A percentile compares a stretch with the other conserved stretches of the same genome.
These are phyloP conservation scores for Drosophila fulvimacula DNA, from an alignment of 2,888 invertebrate species.

Conservation along the genomic window DNA sequence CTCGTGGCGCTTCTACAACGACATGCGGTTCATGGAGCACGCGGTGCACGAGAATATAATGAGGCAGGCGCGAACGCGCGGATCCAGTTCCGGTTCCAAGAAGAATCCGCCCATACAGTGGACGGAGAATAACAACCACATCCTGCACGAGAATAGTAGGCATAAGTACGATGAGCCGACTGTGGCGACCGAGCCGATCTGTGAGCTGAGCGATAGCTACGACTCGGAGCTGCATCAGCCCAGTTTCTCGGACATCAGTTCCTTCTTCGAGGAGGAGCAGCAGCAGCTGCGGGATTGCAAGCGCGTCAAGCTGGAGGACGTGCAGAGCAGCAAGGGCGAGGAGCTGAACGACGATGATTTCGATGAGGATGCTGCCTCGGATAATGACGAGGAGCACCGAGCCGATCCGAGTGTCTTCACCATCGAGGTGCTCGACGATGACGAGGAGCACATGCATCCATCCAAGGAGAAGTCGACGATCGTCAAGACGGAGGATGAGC, in stretches of 20 bases:
- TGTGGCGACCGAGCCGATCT: slow-evolving; percentile 63
- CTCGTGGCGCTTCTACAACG: slow-evolving; percentile 80
- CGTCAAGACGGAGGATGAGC: slow-evolving; percentile 52
- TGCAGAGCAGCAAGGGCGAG: slow-evolving; percentile 46
- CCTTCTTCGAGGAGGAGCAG: slow-evolving; percentile 73
- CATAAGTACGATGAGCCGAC: slow-evolving; percentile 58
- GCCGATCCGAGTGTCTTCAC: slow-evolving; percentile 64
- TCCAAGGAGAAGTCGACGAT: slow-evolving; percentile 34
- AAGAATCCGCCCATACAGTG: slow-evolving; percentile 56
- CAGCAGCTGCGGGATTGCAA: slow-evolving; percentile 59
- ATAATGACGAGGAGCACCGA: slow-evolving; percentile 53
- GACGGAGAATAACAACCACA: slow-evolving; percentile 65
- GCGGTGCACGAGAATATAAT: slow-evolving; percentile 79
- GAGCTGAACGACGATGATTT: slow-evolving; percentile 71
- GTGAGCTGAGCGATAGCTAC: slow-evolving; percentile 68
- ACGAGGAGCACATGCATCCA: slow-evolving; percentile 59
- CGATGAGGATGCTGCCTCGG: slow-evolving; percentile 74
- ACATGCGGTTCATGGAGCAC: slow-evolving; percentile 80
- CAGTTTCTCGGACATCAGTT: slow-evolving; percentile 76
- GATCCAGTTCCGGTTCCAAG: slow-evolving; percentile 32
- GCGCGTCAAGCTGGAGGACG: slow-evolving; percentile 64
- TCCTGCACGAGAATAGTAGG: slow-evolving; percentile 32
- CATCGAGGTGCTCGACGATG: slow-evolving; percentile 77
- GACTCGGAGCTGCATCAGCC: slow-evolving; percentile 76
- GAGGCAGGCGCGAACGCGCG: slow-evolving; percentile 64